Percentiles rank a stretch among this genome's conserved stretches.
Evolutionary conservation across 2,113 vertebrate species (phyloP).

Genomic region (Origma solitaria): DNA sequence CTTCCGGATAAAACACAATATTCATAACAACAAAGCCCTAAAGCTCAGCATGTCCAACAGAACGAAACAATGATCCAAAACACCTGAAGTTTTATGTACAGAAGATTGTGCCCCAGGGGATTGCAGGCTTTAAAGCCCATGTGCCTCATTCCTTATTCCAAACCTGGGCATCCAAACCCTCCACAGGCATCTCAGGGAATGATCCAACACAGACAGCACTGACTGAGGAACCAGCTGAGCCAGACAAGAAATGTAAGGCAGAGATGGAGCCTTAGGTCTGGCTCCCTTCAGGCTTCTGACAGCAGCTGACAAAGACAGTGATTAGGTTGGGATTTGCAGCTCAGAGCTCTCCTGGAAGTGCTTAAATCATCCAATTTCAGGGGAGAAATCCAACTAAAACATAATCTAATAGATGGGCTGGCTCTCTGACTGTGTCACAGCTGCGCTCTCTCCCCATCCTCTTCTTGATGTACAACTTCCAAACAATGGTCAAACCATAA

Average conservation of each 20-base stretch:
- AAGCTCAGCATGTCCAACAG: neutral
- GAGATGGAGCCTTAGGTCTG: neutral
- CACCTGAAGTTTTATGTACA: neutral
- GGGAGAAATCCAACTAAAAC: neutral
- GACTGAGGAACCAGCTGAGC: neutral
- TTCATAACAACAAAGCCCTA: neutral
- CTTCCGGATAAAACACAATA: neutral
- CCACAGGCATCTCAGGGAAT: neutral
- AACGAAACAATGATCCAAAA: neutral
- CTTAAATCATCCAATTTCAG: neutral
- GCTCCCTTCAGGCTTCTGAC: neutral
- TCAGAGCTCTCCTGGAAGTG: neutral
- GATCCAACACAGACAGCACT: neutral
- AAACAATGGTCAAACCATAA: neutral
- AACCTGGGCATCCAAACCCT: neutral
- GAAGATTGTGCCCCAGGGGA: neutral
- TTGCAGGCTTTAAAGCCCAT: neutral
- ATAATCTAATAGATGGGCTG: neutral
- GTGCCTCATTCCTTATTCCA: neutral
- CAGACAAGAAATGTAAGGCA: neutral
- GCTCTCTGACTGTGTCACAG: neutral
- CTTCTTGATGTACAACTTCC: neutral
- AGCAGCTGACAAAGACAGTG: neutral
- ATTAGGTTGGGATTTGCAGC: neutral
- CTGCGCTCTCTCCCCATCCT: neutral